Conservation (phyloP, 2,113 vertebrate species). For the Lonchura striata region DNA sequence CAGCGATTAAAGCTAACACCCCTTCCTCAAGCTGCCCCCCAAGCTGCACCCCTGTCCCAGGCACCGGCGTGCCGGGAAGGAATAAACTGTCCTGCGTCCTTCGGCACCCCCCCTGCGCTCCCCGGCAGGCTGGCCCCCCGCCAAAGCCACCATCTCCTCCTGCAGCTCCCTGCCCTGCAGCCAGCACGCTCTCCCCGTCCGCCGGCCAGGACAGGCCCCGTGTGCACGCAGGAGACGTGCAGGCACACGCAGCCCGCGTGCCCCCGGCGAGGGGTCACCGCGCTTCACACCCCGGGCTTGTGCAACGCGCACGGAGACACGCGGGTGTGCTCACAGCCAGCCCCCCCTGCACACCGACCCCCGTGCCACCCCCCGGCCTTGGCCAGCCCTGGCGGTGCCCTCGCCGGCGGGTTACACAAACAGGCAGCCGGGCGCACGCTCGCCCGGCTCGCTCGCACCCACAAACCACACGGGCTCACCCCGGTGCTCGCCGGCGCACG, state of each 20-base stretch:
- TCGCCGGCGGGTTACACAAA: not conserved
- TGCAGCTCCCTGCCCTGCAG: slow-evolving; percentile 75
- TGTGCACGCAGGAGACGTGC: not conserved
- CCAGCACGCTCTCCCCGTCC: slow-evolving; percentile 1
- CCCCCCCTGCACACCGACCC: not conserved
- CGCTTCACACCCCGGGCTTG: not conserved
- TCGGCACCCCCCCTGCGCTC: slow-evolving; percentile 59
- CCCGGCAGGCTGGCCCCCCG: slow-evolving; percentile 64
- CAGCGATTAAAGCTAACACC: not conserved
- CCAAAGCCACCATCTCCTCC: slow-evolving; percentile 84
- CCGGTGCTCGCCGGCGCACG: not conserved
- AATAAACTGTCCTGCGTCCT: slow-evolving; percentile 4
- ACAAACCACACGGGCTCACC: slow-evolving; percentile 38
- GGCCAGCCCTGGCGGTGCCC: not conserved
- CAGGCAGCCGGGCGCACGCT: not conserved
- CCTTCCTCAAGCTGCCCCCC: not conserved
- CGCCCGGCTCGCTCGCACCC: not conserved
- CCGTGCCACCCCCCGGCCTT: fast-evolving
- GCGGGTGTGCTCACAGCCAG: not conserved
- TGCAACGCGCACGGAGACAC: not conserved
- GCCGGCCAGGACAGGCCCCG: not conserved
- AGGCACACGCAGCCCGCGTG: not conserved
- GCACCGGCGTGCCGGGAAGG: not conserved
- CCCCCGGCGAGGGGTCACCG: not conserved
- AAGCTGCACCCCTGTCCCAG: not conserved